Evolutionary conservation across 2,888 invertebrate genomes (phyloP).

Genomic region (Thyatira batis): DNA sequence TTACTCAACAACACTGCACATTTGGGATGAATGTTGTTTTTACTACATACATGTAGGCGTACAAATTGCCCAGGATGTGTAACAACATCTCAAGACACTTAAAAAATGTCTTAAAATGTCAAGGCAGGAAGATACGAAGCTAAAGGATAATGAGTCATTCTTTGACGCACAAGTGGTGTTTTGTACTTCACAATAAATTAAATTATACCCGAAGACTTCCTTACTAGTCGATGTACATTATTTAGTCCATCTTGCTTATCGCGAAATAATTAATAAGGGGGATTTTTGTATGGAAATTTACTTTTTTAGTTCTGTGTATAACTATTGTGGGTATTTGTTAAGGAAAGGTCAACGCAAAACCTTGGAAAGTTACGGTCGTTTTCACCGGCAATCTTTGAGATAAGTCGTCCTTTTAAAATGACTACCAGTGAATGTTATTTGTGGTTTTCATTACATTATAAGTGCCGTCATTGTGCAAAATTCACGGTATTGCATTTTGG

Average conservation of each 20-base stretch:
- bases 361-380: neutral
- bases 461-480: neutral
- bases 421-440: neutral
- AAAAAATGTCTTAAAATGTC: constrained; percentile 8
- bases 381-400: neutral
- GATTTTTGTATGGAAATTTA: neutral
- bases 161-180: neutral
- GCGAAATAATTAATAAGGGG: neutral
- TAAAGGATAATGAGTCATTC: constrained; percentile 6
- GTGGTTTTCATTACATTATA: neutral
- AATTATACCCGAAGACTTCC: neutral
- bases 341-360: neutral
- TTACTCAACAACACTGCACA: constrained; percentile 35
- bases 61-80: neutral
- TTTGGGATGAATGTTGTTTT: constrained; percentile 32
- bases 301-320: neutral
- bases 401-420: neutral
- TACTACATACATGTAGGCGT: constrained; percentile 1
- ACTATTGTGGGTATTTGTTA: neutral
- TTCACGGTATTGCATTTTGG: no score
- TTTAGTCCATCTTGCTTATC: neutral
- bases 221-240: neutral
- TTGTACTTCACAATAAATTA: neutral
- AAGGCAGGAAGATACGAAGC: constrained; percentile 7
- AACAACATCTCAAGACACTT: neutral